Evolutionary conservation across 2,888 invertebrate species (phyloP), one percentile per base, ranked within the genome.

Genomic region (Drosophila vallismaia): DNA sequence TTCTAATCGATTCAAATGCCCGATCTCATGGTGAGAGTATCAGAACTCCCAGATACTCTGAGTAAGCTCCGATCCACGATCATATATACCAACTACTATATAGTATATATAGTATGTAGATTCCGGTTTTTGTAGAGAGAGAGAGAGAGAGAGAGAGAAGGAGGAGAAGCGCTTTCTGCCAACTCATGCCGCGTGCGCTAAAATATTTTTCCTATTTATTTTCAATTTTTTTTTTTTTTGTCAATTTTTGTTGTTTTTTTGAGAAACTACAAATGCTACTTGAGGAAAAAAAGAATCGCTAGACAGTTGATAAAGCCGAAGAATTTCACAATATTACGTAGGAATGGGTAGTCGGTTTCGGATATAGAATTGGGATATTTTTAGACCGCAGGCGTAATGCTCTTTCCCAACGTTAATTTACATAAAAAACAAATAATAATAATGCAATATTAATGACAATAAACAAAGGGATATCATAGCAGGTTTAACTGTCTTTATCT

Each of bases 151-250:
- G 36, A 36, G 36, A 3, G 31, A 3, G 10, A 10, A 9, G 9
- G 31, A 9, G 31, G 1, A 2, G n/a, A 0, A 10, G 9, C 3
- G 44, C 36, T n/a, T 60, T 64, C 38, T 62, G 64, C 62, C 10
- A 59, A 77, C 54, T 84, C 84, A 83, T 83, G 84, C 71, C 49
- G 76, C 59, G 36, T 76, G 54, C 69, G 59, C 44, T 44, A 19
- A 42, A 42, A 44, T 24, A 24, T 44, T 24, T 44, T 9, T 44
- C 4, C 19, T 14, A 9, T 42, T 19, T 19, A 19, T 19, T 19
- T 19, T 19, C 19, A 19, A 19, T 19, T 19, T 19, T 14, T 19
- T 19, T 19, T 19, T 19, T 19, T 14, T 19, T 19, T 19, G 19
- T 19, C 19, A 19, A 19, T 19, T 19, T 19, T 19, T 19, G 19